Evolutionary conservation across 30 jellyfish, hydroid and myxozoan species (phyloP).

Genomic region (Rhopilema esculentum): DNA sequence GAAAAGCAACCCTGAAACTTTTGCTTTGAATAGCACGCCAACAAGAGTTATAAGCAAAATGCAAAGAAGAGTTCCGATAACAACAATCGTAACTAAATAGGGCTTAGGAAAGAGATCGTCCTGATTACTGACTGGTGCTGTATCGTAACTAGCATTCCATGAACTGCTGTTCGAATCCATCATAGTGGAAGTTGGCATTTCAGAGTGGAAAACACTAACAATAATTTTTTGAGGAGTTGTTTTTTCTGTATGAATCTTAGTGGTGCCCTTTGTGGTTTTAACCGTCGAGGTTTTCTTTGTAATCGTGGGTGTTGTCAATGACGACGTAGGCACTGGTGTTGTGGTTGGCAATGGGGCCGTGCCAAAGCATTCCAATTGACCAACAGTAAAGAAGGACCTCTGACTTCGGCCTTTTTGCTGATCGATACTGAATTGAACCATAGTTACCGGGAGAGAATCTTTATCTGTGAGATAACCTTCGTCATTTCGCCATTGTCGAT

Average conservation of each 20-base stretch:
- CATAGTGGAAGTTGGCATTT: background rate
- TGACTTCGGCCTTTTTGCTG: constrained; percentile 73
- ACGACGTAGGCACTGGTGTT: constrained; percentile 62
- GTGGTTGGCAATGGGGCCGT: constrained; percentile 86
- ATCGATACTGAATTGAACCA: constrained; percentile 79
- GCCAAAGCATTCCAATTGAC: constrained; percentile 90
- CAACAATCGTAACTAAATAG: constrained; percentile 88
- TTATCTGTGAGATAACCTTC: constrained; percentile 87
- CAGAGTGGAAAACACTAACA: background rate
- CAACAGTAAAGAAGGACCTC: constrained; percentile 85
- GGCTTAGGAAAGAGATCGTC: constrained; percentile 94
- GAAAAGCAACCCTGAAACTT: constrained; percentile 71
- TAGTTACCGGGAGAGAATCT: constrained; percentile 85
- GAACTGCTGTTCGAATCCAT: constrained; percentile 17
- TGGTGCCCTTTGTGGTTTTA: background rate
- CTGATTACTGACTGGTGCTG: constrained; percentile 63
- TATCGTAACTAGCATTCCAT: constrained; percentile 22
- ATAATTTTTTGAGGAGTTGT: background rate
- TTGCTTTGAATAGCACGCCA: constrained; percentile 80
- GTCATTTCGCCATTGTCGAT: constrained; percentile 84
- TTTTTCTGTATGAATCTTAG: background rate
- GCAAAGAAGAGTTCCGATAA: constrained; percentile 89
- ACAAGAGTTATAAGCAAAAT: constrained; percentile 83
- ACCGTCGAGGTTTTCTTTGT: background rate
- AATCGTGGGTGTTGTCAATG: background rate